Percentiles rank a stretch among this genome's conserved stretches.
Conservation (phyloP, 2,888 invertebrate genomes). For the Apamea anceps region DNA sequence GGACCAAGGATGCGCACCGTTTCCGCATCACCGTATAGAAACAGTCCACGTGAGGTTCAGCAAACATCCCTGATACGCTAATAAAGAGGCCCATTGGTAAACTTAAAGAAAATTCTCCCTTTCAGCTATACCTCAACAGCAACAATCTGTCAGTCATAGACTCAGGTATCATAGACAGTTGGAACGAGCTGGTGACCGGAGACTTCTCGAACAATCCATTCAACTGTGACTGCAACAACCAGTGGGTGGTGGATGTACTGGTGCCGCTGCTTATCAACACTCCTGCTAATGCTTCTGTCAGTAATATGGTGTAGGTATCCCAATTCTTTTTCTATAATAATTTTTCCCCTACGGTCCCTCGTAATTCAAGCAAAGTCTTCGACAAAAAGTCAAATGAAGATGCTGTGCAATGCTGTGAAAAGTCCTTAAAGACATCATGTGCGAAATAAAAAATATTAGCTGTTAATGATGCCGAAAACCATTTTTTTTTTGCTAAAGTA, state of each 20-base stretch:
- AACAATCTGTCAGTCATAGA: constrained; percentile 92
- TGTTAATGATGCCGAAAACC: too few species aligned
- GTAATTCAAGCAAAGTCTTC: too few species aligned
- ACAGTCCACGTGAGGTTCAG: too few species aligned
- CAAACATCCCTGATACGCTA: too few species aligned
- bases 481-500: too few species aligned
- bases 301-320: constrained; percentile 82
- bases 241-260: constrained; percentile 92
- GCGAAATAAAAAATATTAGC: too few species aligned
- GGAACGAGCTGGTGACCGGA: constrained; percentile 91
- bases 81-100: too few species aligned
- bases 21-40: too few species aligned
- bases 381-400: too few species aligned
- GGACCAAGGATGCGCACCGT: too few species aligned
- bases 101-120: background rate
- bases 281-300: constrained; percentile 74
- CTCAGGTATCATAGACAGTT: constrained; percentile 89
- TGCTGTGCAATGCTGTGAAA: too few species aligned
- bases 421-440: too few species aligned
- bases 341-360: background rate
- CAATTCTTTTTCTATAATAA: background rate
- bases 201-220: constrained; percentile 93
- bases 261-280: constrained; percentile 86
- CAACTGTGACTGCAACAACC: constrained; percentile 94
- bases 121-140: constrained; percentile 92